Conservation (phyloP, 2,888 invertebrate species). For the Phengaris alcon region DNA sequence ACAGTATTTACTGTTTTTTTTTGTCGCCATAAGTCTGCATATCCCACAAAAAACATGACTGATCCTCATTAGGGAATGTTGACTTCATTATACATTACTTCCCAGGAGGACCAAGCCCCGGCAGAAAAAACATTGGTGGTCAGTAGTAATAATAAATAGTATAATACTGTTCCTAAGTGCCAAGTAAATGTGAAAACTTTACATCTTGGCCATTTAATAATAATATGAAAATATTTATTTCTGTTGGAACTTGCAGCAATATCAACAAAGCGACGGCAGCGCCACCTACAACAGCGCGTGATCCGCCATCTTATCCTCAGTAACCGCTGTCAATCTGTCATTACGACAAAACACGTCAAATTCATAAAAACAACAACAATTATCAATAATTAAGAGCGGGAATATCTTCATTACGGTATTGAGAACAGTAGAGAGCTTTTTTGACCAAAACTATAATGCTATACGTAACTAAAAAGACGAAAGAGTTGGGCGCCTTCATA, state of each 20-base stretch:
- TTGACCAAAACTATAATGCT: neutral
- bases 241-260: conserved; percentile 24
- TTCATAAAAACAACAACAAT: conserved; percentile 27
- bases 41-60: too few relatives aligned
- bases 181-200: too few relatives aligned
- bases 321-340: conserved; percentile 74
- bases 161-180: too few relatives aligned
- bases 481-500: neutral
- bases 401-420: neutral
- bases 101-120: too few relatives aligned
- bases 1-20: too few relatives aligned
- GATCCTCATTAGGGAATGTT: too few relatives aligned
- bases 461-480: conserved; percentile 56
- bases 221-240: neutral
- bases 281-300: conserved; percentile 64
- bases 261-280: conserved; percentile 52
- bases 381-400: neutral
- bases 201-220: too few relatives aligned
- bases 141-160: too few relatives aligned
- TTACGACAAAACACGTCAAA: conserved; percentile 55
- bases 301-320: conserved; percentile 64
- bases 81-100: too few relatives aligned
- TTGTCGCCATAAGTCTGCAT: too few relatives aligned
- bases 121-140: too few relatives aligned
- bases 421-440: neutral